Conservation (phyloP, 2,888 invertebrate species). For the Cerastoderma edule region DNA sequence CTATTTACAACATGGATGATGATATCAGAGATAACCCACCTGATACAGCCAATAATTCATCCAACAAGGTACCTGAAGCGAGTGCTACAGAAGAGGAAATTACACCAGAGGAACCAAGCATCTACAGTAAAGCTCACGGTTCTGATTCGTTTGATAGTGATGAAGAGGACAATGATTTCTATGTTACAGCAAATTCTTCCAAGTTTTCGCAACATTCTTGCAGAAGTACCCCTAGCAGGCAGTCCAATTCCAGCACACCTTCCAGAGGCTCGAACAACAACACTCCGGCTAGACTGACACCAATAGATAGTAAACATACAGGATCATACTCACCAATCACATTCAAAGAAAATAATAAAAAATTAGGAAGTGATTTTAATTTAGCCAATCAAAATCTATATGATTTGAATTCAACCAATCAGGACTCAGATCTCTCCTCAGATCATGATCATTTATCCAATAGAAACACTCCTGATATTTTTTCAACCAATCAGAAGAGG, state of each 20-base stretch:
- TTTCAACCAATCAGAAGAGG: constrained; percentile 56
- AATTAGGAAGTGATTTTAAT: constrained; percentile 10
- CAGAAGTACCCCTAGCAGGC: constrained; percentile 18
- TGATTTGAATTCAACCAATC: constrained; percentile 22
- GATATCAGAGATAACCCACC: background rate
- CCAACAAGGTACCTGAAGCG: no score
- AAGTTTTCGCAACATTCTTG: constrained; percentile 16
- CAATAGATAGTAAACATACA: background rate
- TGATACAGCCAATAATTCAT: background rate
- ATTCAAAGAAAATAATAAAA: constrained; percentile 4
- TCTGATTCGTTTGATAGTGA: constrained; percentile 25
- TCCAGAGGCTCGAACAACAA: constrained; percentile 33
- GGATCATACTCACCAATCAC: background rate
- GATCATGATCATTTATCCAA: constrained; percentile 24
- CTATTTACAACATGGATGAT: constrained; percentile 17
- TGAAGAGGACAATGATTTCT: constrained; percentile 21
- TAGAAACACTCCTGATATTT: constrained; percentile 44
- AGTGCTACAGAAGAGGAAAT: background rate
- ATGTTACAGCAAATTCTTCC: constrained; percentile 16
- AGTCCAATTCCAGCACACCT: constrained; percentile 30
- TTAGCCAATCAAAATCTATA: constrained; percentile 13
- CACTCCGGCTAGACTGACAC: constrained; percentile 27
- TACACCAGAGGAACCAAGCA: constrained; percentile 44
- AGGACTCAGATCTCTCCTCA: constrained; percentile 32
- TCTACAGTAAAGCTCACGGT: constrained; percentile 39